Base-by-base conservation (phyloP, 2,797 vertebrate species). In the Brachymystax lenok region DNA sequence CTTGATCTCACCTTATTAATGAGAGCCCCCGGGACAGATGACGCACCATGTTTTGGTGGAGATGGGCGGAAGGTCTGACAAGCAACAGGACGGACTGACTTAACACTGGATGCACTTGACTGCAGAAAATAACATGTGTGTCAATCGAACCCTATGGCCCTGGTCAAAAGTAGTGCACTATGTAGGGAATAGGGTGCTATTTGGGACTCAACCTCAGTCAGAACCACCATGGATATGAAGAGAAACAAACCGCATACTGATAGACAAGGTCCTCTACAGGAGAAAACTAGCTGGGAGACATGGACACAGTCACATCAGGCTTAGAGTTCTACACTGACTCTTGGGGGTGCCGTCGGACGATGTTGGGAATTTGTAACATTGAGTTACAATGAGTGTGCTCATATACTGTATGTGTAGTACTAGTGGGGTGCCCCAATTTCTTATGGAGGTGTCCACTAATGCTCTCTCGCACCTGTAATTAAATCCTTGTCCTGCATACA, bases 1-100 rank as follows among this genome's bases (percentile, higher is more conserved):
- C 88, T 88, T 92, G 85, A 88, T 85, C 74, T 81, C 75, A 90
- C 85, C 86, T 88, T 91, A 90, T 88, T 91, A 90, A 88, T 84
- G 86, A 92, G 87, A 73, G 78, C 82, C 80, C 77, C 0, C 46
- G 84, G 80, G 84, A 79, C 51, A 17, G 73, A 77, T 8, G 24
- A 75, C 35, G 33, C 0, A 2, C n/a, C 51, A 27, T n/a, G 79
- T 74, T 76, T 77, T 66, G 78, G 82, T 74, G 46, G 66, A 52
- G 40, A 76, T 10, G 10, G 10, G 10, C 40, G 10, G 28, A 5
- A 0, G 33, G 30, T n/a, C 27, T 5, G 24, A 13, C 10, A 10
- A 24, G 17, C 71, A 51, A 56, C 17, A 21, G 74, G 73, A 63
- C 69, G 24, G 69, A 68, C 66, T 2, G 5, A n/a, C 28, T 59